phyloP scores from a whole-genome alignment of 1,140 invertebrate genomes.

The Drosophila pseudoobscura region DNA sequence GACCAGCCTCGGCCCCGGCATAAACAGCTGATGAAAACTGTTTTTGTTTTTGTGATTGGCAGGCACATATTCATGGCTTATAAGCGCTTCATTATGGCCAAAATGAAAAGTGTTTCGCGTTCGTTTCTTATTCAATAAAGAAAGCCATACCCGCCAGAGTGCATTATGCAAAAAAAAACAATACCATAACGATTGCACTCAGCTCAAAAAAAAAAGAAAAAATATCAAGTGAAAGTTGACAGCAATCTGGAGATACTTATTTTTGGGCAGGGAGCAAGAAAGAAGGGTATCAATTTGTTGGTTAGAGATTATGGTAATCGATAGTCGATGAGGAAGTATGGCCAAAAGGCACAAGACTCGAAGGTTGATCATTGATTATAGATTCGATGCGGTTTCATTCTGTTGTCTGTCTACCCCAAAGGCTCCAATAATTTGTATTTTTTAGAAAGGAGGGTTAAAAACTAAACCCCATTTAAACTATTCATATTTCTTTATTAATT shows the following conservation, averaged over 20 bases:
- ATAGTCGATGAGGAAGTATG: neutral
- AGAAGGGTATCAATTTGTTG: slow-evolving; percentile 51
- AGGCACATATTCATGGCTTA: slow-evolving; percentile 53
- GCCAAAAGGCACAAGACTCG: slow-evolving; percentile 16
- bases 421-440: too few species aligned
- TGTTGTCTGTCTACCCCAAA: too few species aligned
- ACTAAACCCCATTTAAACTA: neutral
- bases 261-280: slow-evolving; percentile 10
- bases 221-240: slow-evolving; percentile 72
- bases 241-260: slow-evolving; percentile 33
- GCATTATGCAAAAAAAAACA: slow-evolving; percentile 71
- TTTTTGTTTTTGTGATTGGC: slow-evolving; percentile 40
- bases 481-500: too few species aligned
- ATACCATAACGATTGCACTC: slow-evolving; percentile 50
- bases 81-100: slow-evolving; percentile 67
- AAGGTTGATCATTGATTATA: neutral
- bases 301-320: slow-evolving; percentile 57
- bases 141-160: slow-evolving; percentile 23
- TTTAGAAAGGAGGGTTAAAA: too few species aligned
- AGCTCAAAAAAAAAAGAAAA: neutral
- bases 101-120: slow-evolving; percentile 65
- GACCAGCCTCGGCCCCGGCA: slow-evolving; percentile 37
- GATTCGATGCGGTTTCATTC: neutral
- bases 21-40: slow-evolving; percentile 55
- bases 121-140: slow-evolving; percentile 49